Evolutionary conservation across 37 sponge, comb jelly and placozoan species (phyloP).

Genomic region (Amphimedon queenslandica): DNA sequence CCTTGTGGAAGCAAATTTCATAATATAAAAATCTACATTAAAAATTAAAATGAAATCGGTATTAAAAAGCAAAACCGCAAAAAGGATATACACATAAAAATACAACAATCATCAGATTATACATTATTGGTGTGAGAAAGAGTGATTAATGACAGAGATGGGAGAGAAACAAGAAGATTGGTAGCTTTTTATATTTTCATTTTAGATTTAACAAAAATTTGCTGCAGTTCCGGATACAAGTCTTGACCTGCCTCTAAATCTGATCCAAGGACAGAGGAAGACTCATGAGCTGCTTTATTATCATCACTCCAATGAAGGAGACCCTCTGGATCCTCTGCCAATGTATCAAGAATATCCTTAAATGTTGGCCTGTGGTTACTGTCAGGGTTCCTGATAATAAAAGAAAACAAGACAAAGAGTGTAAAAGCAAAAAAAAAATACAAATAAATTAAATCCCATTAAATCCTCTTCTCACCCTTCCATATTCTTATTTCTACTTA

Average conservation of each 20-base stretch:
- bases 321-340: slow-evolving; percentile 17
- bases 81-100: no score
- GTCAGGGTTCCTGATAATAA: slow-evolving; percentile 66
- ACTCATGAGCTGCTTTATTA: slow-evolving; percentile 7
- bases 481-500: neutral
- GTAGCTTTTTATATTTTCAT: neutral
- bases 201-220: neutral
- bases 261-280: neutral
- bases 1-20: no score
- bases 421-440: neutral
- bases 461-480: neutral
- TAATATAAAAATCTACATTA: neutral
- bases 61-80: neutral
- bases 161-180: no score
- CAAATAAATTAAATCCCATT: neutral
- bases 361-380: slow-evolving; percentile 21
- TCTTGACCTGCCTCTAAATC: neutral
- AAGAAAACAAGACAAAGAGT: neutral
- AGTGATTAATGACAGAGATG: no score
- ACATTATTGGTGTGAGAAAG: neutral
- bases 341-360: slow-evolving; percentile 8
- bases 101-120: neutral
- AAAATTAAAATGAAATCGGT: neutral
- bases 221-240: neutral
- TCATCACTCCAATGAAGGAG: slow-evolving; percentile 25